Conservation (phyloP, 2,888 invertebrate species). For the Lithophane semibrunnea region DNA sequence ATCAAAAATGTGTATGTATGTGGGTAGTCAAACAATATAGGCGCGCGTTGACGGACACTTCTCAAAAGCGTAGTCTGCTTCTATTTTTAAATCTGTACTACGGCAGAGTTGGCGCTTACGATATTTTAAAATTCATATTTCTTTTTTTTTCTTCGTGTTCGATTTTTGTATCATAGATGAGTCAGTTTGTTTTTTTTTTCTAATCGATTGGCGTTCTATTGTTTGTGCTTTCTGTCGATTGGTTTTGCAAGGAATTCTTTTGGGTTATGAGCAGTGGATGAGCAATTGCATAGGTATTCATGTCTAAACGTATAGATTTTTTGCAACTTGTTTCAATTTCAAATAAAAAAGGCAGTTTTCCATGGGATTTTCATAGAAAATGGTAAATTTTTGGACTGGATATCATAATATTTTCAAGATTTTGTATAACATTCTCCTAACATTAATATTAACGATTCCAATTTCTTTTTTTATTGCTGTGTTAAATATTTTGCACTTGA, state of each 20-base stretch:
- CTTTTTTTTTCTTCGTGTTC: slow-evolving; percentile 33
- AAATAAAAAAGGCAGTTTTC: not conserved
- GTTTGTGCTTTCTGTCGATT: slow-evolving; percentile 27
- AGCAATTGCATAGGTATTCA: not conserved
- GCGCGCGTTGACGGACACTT: slow-evolving; percentile 79
- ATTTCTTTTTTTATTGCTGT: not conserved
- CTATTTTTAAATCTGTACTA: slow-evolving; percentile 80
- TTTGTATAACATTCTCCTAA: not conserved
- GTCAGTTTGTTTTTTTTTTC: slow-evolving; percentile 53
- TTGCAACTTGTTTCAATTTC: not conserved
- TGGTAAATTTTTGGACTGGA: not conserved
- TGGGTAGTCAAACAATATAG: slow-evolving; percentile 75
- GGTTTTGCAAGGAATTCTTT: slow-evolving; percentile 11
- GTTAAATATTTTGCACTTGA: slow-evolving; percentile 7
- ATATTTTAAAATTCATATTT: slow-evolving; percentile 71
- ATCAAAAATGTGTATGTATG: slow-evolving; percentile 67
- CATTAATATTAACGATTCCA: not conserved
- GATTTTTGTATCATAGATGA: slow-evolving; percentile 51
- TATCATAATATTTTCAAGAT: not conserved
- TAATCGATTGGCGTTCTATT: slow-evolving; percentile 30
- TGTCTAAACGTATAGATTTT: not conserved
- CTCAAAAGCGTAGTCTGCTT: slow-evolving; percentile 69
- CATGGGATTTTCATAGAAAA: too few species aligned
- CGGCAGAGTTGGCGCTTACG: slow-evolving; percentile 65
- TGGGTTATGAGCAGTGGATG: not conserved